A percentile compares a stretch with the other conserved stretches of the same genome.
Evolutionary conservation across 2,888 invertebrate species (phyloP).

Genomic region (Cerceris ruficornis): DNA sequence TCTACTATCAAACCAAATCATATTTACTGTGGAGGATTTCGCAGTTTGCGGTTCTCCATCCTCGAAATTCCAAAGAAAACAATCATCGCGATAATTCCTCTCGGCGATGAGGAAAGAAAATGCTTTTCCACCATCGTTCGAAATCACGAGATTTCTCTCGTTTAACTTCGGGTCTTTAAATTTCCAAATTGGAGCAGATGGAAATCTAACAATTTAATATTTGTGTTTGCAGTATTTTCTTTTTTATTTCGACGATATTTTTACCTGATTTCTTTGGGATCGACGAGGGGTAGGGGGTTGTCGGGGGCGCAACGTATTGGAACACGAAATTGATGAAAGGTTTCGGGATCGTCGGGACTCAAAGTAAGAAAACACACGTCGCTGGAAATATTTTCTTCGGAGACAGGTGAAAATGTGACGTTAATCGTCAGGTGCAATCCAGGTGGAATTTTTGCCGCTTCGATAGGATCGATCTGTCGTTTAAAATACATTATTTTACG

Average conservation of each 20-base stretch:
- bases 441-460: conserved; percentile 52
- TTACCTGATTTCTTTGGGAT: conserved; percentile 35
- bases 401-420: conserved; percentile 56
- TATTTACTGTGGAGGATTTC: not conserved
- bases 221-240: not conserved
- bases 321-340: conserved; percentile 51
- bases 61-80: conserved; percentile 34
- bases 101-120: conserved; percentile 24
- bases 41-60: conserved; percentile 5
- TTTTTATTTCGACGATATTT: not conserved
- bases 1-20: not conserved
- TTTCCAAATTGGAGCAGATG: conserved; percentile 39
- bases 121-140: conserved; percentile 31
- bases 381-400: conserved; percentile 47
- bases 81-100: conserved; percentile 17
- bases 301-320: conserved; percentile 41
- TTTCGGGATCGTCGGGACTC: conserved; percentile 37
- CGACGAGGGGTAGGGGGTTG: conserved; percentile 5
- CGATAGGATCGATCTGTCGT: conserved; percentile 45
- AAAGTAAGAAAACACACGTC: conserved; percentile 58
- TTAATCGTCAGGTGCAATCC: conserved; percentile 40
- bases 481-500: no score
- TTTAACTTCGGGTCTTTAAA: conserved; percentile 9
- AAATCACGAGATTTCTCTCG: conserved; percentile 19
- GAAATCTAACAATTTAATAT: conserved; percentile 20